Evolutionary conservation across 2,113 vertebrate genomes (phyloP), one percentile per base, ranked within the genome.

Genomic region (Clarias magur): DNA sequence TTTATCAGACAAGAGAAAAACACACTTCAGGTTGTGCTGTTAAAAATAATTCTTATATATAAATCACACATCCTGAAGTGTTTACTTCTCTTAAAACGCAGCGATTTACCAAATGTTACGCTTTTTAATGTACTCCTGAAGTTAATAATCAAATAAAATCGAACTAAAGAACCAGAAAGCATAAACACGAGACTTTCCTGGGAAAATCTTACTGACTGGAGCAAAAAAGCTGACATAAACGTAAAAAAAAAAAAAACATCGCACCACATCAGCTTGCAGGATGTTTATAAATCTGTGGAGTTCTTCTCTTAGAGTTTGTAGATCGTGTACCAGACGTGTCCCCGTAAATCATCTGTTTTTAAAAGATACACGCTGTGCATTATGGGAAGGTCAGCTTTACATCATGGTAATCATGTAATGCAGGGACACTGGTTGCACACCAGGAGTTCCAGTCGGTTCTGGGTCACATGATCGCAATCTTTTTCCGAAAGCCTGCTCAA

Each of bases 221-320:
- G 11, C 27, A 0, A 15, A n/a, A n/a, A 10, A 1, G 11, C 27
- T 0, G 27, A 30, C 13, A 11, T n/a, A n/a, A n/a, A n/a, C 13
- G 23, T n/a, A 4, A 65, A 27, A 65, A 3, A n/a, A 65, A 48
- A 6, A 59, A 4, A 17, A 15, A 19, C 57, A 4, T 59, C 2
- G 5, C 57, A 59, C 6, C 67, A 68, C 8, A 42, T 42, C 34
- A 42, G 12, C 25, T 12, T 17, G 17, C n/a, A 17, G 17, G 15
- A 59, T 38, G 68, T 72, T 72, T 72, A 3, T 16, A 4, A 59
- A 59, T 19, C 57, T 19, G 5, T 17, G 13, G 13, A 59, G 19
- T 34, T 17, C 16, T 70, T 34, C 27, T 17, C 15, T 34, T 17
- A 70, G 27, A 7, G 30, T 16, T 30, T 34, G 67, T 70, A 16